These are phyloP conservation scores for Hipparchia sbordonii DNA, from an alignment of 2,888 invertebrate genomes.

Conservation along the genomic window DNA sequence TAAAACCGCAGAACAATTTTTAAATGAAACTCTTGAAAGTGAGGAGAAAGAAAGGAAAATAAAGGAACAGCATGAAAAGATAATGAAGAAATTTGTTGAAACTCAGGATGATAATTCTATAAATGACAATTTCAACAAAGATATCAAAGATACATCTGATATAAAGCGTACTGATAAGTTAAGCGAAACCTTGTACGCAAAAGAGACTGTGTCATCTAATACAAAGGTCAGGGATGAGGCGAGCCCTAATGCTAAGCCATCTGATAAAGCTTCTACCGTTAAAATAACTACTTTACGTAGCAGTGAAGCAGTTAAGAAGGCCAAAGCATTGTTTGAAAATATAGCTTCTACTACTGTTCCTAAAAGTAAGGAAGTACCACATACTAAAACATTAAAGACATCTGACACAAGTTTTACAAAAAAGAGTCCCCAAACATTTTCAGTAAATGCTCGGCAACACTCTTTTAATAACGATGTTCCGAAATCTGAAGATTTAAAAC, in stretches of 20 bases:
- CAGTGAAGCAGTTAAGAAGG: conserved; percentile 86
- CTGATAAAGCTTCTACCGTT: conserved; percentile 55
- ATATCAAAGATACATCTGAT: conserved; percentile 39
- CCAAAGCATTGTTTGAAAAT: conserved; percentile 88
- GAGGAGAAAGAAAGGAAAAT: conserved; percentile 69
- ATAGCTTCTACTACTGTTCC: conserved; percentile 73
- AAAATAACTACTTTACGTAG: conserved; percentile 78
- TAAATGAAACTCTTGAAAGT: conserved; percentile 59
- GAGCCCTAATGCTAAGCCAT: conserved; percentile 51
- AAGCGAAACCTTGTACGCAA: conserved; percentile 49
- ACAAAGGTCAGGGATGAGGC: conserved; percentile 54
- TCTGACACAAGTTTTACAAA: conserved; percentile 77
- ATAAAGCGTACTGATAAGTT: conserved; percentile 43
- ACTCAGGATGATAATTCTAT: conserved; percentile 52
- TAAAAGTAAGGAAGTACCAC: conserved; percentile 54
- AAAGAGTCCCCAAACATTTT: conserved; percentile 60
- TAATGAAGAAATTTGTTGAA: conserved; percentile 65
- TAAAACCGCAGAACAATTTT: conserved; percentile 82
- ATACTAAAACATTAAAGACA: conserved; percentile 64
- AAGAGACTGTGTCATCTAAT: conserved; percentile 57
- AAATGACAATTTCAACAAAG: conserved; percentile 37
- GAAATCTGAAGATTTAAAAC: conserved; percentile 54
- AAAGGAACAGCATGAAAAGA: conserved; percentile 74
- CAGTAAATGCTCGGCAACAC: conserved; percentile 54
- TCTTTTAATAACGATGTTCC: conserved; percentile 54